These are phyloP conservation scores for Sitta europaea DNA, from an alignment of 2,113 vertebrate genomes.

Conservation along the genomic window DNA sequence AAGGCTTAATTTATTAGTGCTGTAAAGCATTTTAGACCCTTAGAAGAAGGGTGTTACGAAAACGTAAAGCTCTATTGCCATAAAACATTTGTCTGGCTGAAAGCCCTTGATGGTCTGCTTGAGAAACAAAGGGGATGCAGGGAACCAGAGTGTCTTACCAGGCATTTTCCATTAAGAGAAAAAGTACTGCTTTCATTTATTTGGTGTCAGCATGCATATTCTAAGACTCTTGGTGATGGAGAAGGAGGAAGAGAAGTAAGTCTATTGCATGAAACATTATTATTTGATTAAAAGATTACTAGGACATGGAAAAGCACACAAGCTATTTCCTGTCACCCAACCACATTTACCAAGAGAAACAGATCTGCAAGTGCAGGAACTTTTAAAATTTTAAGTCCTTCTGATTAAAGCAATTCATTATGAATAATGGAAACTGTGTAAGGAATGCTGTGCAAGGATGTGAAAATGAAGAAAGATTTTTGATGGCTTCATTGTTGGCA, in stretches of 20 bases:
- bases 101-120: background rate
- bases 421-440: slow-evolving; percentile 62
- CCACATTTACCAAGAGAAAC: slow-evolving; percentile 24
- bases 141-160: background rate
- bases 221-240: background rate
- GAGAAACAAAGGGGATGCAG: background rate
- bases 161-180: background rate
- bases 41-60: background rate
- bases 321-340: slow-evolving; percentile 11
- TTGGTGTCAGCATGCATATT: slow-evolving; percentile 27
- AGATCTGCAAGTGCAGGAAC: slow-evolving; percentile 50
- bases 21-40: slow-evolving; percentile 31
- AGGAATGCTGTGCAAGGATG: slow-evolving; percentile 6
- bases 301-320: slow-evolving; percentile 19
- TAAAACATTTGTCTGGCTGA: slow-evolving; percentile 32
- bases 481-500: background rate
- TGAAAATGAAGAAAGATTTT: slow-evolving; percentile 32
- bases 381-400: slow-evolving; percentile 60
- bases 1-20: slow-evolving; percentile 38
- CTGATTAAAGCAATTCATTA: slow-evolving; percentile 55
- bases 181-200: slow-evolving; percentile 8
- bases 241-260: slow-evolving; percentile 4
- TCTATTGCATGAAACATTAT: slow-evolving; percentile 35
- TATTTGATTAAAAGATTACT: slow-evolving; percentile 55
- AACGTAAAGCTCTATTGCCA: background rate